Evolutionary conservation across 2,888 invertebrate species (phyloP), one percentile per base, ranked within the genome.

Genomic region (Eurytoma adleriae): DNA sequence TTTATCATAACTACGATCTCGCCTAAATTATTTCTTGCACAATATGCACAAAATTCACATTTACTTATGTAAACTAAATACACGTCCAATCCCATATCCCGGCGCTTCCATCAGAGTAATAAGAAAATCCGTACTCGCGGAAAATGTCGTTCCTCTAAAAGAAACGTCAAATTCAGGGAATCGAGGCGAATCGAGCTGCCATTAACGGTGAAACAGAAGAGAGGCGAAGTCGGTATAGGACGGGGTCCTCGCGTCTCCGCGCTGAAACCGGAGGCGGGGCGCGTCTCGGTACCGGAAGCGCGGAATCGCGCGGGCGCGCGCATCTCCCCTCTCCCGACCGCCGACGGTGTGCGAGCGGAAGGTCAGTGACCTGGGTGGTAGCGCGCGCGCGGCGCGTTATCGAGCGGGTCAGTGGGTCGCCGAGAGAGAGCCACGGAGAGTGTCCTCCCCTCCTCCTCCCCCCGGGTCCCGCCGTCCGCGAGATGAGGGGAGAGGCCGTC

Each of bases 321-420:
- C 40, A 18, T 64, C 73, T 69, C 77, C 40, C 30, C 48, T 0
- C 18, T 48, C 64, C 64, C 52, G n/a, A 64, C 64, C 64, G 52
- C 66, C 40, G 40, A 4, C 40, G 40, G 7, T 7, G 84, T 84
- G 40, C 85, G 83, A 85, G 86, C 84, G 88, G 85, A 87, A 88
- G 90, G 89, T 90, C 89, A 89, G 87, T 89, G 90, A 91, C 90
- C 90, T 88, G 86, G 85, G 88, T 87, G 87, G 87, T 84, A 87
- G 88, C 77, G 66, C 61, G 68, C 59, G 66, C 66, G 48, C 14
- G 54, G 40, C 68, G 79, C 89, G 89, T 88, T 90, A 90, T 90
- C 90, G 90, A 90, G 90, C 90, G 92, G 93, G 93, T 93, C 93
- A 93, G 93, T 93, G 93, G 93, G 93, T 93, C 93, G 93, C 92